Base-by-base conservation (phyloP, 2,888 invertebrate species). In the Crioceris asparagi region DNA sequence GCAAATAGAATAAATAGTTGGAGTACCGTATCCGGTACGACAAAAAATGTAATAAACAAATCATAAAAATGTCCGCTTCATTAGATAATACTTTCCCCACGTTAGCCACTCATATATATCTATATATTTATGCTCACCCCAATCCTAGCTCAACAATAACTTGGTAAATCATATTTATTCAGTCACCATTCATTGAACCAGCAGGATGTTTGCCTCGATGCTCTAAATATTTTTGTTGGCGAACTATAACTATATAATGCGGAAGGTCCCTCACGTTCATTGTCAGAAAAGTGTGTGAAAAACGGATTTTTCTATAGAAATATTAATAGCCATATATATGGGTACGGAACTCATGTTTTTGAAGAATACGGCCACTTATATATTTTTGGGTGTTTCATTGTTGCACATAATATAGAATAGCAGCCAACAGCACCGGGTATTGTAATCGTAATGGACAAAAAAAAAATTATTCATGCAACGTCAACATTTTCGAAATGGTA, bases 151-250 rank as follows among this genome's bases (percentile, higher is more conserved):
- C n/a, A n/a, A n/a, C n/a, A n/a, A n/a, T n/a, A n/a, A n/a, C n/a
- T n/a, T n/a, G n/a, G n/a, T n/a, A 46, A 44, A 48, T 47, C 45
- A 44, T 49, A 50, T 48, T 49, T 49, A 45, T 46, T 41, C 36
- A 42, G 45, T 41, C 43, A 46, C 16, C 17, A 18, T 47, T 46
- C 43, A 46, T 35, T 42, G 35, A 43, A 47, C 47, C 48, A 48
- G 50, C 56, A 57, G 59, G 59, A 59, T 55, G 56, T 59, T 50
- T 50, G 56, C 56, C 54, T 50, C 51, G 46, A 48, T 57, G 54
- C 51, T 47, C 54, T 50, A 54, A 54, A 53, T 53, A 53, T 55
- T 53, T 47, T 49, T 48, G 50, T 53, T 50, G 46, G 52, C 49
- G 49, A 52, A 54, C 48, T 53, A 47, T 44, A 48, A 45, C 49